Evolutionary conservation across 2,797 vertebrate species (phyloP), one percentile per base, ranked within the genome.

Genomic region (Argentina silus): DNA sequence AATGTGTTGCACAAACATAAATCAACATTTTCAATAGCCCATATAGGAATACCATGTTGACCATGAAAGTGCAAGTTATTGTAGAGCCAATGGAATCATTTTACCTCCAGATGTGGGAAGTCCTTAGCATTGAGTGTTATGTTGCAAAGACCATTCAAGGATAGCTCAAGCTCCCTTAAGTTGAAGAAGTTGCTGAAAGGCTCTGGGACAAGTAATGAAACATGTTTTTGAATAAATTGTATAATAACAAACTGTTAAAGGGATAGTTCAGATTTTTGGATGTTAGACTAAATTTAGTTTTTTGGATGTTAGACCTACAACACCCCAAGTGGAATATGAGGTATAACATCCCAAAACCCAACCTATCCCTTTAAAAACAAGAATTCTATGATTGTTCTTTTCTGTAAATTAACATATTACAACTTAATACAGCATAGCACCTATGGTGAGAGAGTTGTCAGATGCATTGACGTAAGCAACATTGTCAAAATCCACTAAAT

Each of bases 71-170:
- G 15, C 15, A 55, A 55, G 6, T 2, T 14, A 53, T 15, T 19
- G 53, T 56, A 56, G 7, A 19, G n/a, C n/a, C 17, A 21, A 21
- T 23, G n/a, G 7, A 23, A 44, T 14, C 1, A 87, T 92, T 90
- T 60, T 79, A 93, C 93, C 85, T 93, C 87, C 77, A 95, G 82
- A 73, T 77, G 78, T 7, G 86, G 87, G 76, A 94, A 93, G 23
- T 92, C 90, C 73, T 86, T 85, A 12, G 77, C 43, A 0, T 77
- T 85, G 57, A 93, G 21, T 0, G 69, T 83, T 44, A 94, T 53
- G n/a, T 82, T 87, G 74, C 81, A 83, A 23, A 94, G 85, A 36
- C 89, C 21, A 0, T 93, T 95, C 81, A 93, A 80, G 7, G 89
- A 85, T 0, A 94, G 90, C 60, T 93, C 91, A 68, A 94, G 79